phyloP scores from a whole-genome alignment of 2,113 vertebrate species.

The Clarias macrocephalus region DNA sequence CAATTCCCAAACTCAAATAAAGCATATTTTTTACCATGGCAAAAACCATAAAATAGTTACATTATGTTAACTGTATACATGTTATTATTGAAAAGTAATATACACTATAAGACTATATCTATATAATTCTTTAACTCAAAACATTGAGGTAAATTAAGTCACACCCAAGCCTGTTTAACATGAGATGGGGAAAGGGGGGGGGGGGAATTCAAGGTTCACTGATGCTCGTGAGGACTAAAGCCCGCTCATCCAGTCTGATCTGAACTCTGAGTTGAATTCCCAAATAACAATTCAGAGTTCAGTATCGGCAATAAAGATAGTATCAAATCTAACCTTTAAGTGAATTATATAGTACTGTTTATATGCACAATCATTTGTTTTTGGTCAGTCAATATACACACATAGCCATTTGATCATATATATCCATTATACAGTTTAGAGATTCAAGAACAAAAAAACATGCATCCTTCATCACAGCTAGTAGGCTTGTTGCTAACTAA shows the following conservation, averaged over 20 bases:
- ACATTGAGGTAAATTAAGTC: background rate
- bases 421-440: background rate
- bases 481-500: background rate
- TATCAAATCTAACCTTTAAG: no score
- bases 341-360: no score
- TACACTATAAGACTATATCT: background rate
- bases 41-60: background rate
- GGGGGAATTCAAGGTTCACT: background rate
- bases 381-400: background rate
- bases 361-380: background rate
- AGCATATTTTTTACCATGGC: background rate
- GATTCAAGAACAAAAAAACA: background rate
- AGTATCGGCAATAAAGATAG: no score
- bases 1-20: background rate
- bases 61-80: background rate
- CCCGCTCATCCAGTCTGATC: no score
- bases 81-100: background rate
- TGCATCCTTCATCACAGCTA: background rate
- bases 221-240: no score
- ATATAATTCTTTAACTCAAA: background rate
- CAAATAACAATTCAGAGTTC: no score
- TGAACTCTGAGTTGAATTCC: no score
- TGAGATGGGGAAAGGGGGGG: background rate
- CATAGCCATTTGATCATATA: background rate
- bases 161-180: background rate